Evolutionary conservation across 2,888 invertebrate genomes (phyloP).

Genomic region (Habroteleia sp.): DNA sequence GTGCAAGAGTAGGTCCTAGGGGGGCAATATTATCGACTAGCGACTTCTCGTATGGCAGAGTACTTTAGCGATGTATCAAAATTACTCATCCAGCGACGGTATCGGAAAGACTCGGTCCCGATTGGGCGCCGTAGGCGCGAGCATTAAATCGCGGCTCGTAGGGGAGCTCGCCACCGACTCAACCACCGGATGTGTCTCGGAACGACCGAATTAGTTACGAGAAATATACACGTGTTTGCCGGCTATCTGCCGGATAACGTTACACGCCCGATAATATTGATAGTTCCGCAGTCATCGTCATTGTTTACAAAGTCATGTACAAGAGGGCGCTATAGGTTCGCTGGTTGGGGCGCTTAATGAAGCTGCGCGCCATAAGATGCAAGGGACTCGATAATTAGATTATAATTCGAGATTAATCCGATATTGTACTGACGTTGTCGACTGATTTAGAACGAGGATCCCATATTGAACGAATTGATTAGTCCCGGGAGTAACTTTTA

Average conservation of each 20-base stretch:
- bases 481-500: too few species aligned
- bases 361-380: constrained; percentile 47
- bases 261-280: constrained; percentile 53
- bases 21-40: constrained; percentile 65
- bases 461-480: constrained; percentile 7
- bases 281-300: constrained; percentile 45
- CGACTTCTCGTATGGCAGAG: constrained; percentile 44
- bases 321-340: constrained; percentile 15
- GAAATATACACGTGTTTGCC: constrained; percentile 40
- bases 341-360: constrained; percentile 35
- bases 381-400: constrained; percentile 49
- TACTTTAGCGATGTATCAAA: constrained; percentile 73
- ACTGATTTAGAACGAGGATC: constrained; percentile 17
- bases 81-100: constrained; percentile 68
- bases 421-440: constrained; percentile 19
- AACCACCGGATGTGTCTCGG: constrained; percentile 40
- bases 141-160: constrained; percentile 68
- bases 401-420: constrained; percentile 51
- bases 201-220: constrained; percentile 50
- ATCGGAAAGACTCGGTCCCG: constrained; percentile 58
- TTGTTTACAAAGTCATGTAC: constrained; percentile 55
- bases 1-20: too few species aligned
- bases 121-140: constrained; percentile 57
- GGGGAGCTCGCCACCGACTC: constrained; percentile 27
- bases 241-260: constrained; percentile 48